phyloP scores from a whole-genome alignment of 2,888 invertebrate species.

The Terebella lapidaria region DNA sequence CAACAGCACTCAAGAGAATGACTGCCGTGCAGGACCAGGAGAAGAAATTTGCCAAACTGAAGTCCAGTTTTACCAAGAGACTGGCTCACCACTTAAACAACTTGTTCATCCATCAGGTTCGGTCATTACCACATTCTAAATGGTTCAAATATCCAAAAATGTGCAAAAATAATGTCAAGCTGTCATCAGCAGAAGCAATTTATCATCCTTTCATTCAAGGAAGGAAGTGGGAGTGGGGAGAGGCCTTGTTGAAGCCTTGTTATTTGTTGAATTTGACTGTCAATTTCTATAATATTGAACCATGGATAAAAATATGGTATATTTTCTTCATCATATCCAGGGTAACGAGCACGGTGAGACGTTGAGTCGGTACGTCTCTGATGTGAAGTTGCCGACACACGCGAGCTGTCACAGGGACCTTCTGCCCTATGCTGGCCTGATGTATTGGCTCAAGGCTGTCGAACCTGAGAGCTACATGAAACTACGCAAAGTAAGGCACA shows the following conservation, averaged over 20 bases:
- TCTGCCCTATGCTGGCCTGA: conserved; percentile 78
- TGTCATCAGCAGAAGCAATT: too few species aligned
- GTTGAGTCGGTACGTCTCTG: conserved; percentile 50
- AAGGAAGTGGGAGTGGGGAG: too few species aligned
- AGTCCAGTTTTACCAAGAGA: conserved; percentile 73
- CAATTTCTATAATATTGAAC: too few species aligned
- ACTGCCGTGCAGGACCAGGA: conserved; percentile 77
- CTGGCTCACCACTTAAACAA: conserved; percentile 89
- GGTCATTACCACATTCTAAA: conserved; percentile 9
- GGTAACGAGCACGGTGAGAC: conserved; percentile 69
- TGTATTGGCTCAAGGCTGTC: conserved; percentile 86
- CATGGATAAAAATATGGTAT: too few species aligned
- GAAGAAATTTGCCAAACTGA: conserved; percentile 71
- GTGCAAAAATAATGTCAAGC: background rate
- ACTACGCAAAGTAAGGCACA: conserved; percentile 63
- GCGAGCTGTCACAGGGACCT: conserved; percentile 79
- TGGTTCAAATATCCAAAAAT: background rate
- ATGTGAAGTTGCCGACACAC: conserved; percentile 70
- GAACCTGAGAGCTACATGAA: conserved; percentile 74
- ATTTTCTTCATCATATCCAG: too few species aligned
- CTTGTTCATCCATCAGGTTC: conserved; percentile 84
- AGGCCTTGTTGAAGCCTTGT: too few species aligned
- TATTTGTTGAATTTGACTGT: too few species aligned
- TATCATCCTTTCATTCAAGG: too few species aligned
- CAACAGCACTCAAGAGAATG: conserved; percentile 55